Conservation (phyloP, 2,888 invertebrate genomes). For the Lasioglossum figueresi region DNA sequence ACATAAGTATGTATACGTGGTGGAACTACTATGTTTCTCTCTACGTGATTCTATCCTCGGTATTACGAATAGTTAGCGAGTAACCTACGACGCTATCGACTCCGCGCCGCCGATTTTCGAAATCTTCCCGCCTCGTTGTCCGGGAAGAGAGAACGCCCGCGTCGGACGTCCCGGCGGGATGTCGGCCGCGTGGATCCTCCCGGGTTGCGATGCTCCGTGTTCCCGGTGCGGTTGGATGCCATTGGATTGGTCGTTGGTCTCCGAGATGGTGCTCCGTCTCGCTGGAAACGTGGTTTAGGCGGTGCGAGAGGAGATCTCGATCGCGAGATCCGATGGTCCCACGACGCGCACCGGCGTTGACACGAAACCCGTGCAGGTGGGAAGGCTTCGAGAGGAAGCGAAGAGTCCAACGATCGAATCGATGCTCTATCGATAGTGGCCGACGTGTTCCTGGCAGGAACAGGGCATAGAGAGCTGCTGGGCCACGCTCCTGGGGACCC, state of each 20-base stretch:
- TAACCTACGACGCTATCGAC: conserved; percentile 7
- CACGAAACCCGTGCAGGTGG: not conserved
- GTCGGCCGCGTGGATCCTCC: not conserved
- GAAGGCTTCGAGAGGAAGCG: not conserved
- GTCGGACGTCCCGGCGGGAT: not conserved
- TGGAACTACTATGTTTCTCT: conserved; percentile 32
- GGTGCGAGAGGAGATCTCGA: conserved; percentile 2
- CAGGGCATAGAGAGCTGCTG: conserved; percentile 69
- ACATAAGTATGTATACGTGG: conserved; percentile 28
- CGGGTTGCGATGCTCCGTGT: not conserved
- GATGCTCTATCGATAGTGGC: conserved; percentile 71
- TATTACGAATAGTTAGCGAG: conserved; percentile 34
- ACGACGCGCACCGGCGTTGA: not conserved
- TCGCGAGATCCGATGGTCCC: conserved; percentile 8
- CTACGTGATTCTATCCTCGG: conserved; percentile 45
- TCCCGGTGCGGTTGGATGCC: not conserved
- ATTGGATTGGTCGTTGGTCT: conserved; percentile 9
- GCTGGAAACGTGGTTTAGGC: not conserved
- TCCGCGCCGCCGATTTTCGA: not conserved
- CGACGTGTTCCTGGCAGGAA: conserved; percentile 72
- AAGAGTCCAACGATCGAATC: not conserved
- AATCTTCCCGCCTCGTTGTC: not conserved
- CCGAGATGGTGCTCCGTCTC: not conserved
- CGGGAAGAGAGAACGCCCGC: not conserved
- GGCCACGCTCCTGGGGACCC: conserved; percentile 87